Evolutionary conservation across 2,797 vertebrate genomes (phyloP).

Genomic region (Setipinna tenuifilis): DNA sequence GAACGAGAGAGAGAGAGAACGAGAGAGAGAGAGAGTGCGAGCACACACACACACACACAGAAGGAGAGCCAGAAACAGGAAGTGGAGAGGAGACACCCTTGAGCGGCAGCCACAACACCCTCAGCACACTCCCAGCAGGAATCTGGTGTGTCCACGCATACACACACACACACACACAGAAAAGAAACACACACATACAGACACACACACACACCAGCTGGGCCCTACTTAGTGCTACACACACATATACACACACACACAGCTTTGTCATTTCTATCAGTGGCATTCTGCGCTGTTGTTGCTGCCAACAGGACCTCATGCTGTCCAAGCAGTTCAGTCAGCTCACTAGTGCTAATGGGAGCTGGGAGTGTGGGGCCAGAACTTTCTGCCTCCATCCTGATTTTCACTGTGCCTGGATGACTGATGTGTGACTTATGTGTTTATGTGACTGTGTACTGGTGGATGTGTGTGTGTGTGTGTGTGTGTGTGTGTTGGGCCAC

Average conservation of each 20-base stretch:
- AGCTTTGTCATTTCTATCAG: constrained; percentile 25
- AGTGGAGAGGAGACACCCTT: constrained; percentile 46
- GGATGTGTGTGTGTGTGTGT: not conserved
- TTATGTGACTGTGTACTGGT: not conserved
- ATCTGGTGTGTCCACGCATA: not conserved
- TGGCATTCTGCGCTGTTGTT: not conserved
- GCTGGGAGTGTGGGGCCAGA: not conserved
- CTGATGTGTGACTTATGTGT: not conserved
- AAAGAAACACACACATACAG: not conserved
- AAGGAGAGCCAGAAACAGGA: constrained; percentile 34
- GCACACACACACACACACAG: not conserved
- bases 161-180: constrained; percentile 7
- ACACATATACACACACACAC: not conserved
- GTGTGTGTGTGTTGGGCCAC: not conserved
- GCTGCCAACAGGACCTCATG: not conserved
- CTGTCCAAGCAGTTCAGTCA: not conserved
- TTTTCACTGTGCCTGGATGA: not conserved
- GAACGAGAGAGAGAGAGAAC: too few species aligned
- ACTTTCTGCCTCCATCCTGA: not conserved
- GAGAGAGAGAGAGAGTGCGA: too few species aligned
- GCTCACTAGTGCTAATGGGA: not conserved
- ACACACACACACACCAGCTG: not conserved
- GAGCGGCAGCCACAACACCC: constrained; percentile 47
- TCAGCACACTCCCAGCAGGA: constrained; percentile 5
- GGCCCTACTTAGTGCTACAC: too few species aligned